Conservation (phyloP, 1,140 invertebrate genomes). For the Wiebesia pumilae region DNA sequence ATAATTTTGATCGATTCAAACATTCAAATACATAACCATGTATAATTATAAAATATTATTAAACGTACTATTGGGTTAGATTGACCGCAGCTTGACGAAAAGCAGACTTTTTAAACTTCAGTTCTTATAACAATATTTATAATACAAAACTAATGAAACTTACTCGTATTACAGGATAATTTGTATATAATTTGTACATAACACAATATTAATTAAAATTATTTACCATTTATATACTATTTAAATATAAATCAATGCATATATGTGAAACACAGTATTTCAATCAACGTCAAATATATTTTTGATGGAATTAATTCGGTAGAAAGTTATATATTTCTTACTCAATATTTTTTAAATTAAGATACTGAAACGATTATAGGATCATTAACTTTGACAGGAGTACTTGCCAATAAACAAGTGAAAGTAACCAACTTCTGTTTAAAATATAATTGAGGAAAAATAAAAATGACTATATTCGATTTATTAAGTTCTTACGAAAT, state of each 20-base stretch:
- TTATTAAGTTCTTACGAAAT: not conserved
- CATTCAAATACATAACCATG: not conserved
- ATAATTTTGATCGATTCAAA: not conserved
- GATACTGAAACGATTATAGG: not conserved
- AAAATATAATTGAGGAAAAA: not conserved
- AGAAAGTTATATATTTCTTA: slow-evolving; percentile 3
- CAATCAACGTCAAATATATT: not conserved
- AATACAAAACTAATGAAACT: not conserved
- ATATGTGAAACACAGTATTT: not conserved
- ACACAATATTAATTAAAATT: not conserved
- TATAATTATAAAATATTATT: not conserved
- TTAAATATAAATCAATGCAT: not conserved
- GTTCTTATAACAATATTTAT: not conserved
- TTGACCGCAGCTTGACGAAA: not conserved
- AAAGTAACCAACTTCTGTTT: slow-evolving; percentile 37
- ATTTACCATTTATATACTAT: not conserved
- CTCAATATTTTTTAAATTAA: not conserved
- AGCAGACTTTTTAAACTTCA: not conserved
- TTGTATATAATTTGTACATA: too few relatives aligned
- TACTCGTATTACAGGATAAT: not conserved
- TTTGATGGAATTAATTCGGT: not conserved
- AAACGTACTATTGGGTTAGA: not conserved
- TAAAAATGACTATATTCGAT: not conserved
- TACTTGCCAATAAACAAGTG: slow-evolving; percentile 5
- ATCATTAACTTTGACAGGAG: slow-evolving; percentile 30